A percentile compares a stretch with the other conserved stretches of the same genome.
Evolutionary conservation across 2,113 vertebrate species (phyloP).

Genomic region (Leucopternis melanops): DNA sequence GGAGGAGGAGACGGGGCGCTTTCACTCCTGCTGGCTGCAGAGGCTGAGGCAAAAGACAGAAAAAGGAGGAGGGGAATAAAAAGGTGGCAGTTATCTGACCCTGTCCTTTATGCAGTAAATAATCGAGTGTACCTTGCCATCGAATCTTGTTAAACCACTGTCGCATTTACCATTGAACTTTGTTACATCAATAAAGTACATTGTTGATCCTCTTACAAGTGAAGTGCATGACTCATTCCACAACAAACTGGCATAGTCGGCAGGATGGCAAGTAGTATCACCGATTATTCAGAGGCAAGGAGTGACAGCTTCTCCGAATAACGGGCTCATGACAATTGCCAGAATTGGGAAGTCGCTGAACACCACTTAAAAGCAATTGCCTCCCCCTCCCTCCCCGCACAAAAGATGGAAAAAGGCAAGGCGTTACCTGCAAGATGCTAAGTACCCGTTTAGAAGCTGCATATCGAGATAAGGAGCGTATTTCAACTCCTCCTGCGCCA

Average conservation of each 20-base stretch:
- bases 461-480: not conserved
- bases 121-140: not conserved
- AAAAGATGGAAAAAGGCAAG: not conserved
- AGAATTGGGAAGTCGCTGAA: not conserved
- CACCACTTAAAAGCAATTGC: not conserved
- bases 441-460: not conserved
- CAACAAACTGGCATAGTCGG: not conserved
- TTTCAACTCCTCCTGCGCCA: not conserved
- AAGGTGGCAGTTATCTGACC: no score
- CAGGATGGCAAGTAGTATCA: not conserved
- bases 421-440: no score
- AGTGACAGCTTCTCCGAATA: not conserved
- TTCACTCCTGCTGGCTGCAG: no score
- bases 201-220: not conserved
- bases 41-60: no score
- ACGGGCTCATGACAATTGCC: not conserved
- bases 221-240: not conserved
- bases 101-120: no score
- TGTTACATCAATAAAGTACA: not conserved
- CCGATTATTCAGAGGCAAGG: not conserved
- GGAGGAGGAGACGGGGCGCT: no score
- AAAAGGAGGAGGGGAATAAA: no score
- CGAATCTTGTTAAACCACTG: not conserved
- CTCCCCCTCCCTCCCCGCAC: no score
- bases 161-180: not conserved